These are phyloP conservation scores for Empidonax traillii DNA, from an alignment of 2,113 vertebrate genomes.

Conservation along the genomic window DNA sequence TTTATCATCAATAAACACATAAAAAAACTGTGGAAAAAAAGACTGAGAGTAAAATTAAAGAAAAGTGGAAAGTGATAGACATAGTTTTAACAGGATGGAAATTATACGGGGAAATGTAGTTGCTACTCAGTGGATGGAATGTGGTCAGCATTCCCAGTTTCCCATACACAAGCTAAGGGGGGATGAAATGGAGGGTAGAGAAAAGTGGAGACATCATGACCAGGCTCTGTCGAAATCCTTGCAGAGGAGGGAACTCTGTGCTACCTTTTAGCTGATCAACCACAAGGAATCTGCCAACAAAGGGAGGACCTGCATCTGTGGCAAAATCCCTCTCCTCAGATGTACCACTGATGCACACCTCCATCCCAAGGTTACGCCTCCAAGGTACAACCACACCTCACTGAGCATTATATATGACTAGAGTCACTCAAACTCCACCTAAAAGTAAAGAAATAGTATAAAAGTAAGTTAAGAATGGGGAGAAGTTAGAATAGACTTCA, in stretches of 20 bases:
- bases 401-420: too few relatives aligned
- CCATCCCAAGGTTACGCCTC: neutral
- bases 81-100: neutral
- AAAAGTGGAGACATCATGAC: rapidly evolving
- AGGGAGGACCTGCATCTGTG: rapidly evolving
- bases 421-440: neutral
- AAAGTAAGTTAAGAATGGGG: neutral
- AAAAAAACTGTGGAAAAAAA: neutral
- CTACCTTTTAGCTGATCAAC: neutral
- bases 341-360: neutral
- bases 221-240: neutral
- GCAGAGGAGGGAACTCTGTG: rapidly evolving
- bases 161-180: neutral
- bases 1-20: neutral
- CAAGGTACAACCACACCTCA: neutral
- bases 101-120: neutral
- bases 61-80: neutral
- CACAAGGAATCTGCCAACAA: neutral
- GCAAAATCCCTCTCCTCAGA: neutral
- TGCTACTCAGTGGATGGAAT: neutral
- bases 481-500: neutral
- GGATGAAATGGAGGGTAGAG: too few relatives aligned
- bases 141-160: neutral
- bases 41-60: neutral
- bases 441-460: neutral